Evolutionary conservation across 2,888 invertebrate genomes (phyloP).

Genomic region (Eueremaeus valkanovi): DNA sequence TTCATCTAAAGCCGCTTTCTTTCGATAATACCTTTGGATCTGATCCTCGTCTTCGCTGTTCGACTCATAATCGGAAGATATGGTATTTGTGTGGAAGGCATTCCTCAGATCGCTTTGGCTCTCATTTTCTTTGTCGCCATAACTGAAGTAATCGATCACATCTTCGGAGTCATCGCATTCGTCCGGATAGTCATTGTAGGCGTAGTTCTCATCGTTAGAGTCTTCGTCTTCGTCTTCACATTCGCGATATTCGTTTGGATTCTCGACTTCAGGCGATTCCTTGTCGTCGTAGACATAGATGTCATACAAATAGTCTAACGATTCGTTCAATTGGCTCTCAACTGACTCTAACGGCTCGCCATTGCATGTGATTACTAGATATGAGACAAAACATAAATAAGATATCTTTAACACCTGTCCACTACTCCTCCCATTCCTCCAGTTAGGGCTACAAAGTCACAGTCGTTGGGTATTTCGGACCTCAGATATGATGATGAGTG

Average conservation of each 20-base stretch:
- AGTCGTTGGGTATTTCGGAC: too few species aligned
- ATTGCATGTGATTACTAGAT: constrained; percentile 11
- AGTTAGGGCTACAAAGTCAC: too few species aligned
- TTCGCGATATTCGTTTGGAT: not conserved
- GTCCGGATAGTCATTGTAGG: constrained; percentile 41
- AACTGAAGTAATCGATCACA: constrained; percentile 17
- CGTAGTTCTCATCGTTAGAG: constrained; percentile 39
- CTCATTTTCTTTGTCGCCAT: not conserved
- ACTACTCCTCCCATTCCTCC: too few species aligned
- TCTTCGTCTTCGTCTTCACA: not conserved
- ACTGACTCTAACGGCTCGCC: not conserved
- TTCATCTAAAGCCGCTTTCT: not conserved
- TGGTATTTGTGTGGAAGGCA: not conserved
- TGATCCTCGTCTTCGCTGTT: not conserved
- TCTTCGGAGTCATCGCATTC: constrained; percentile 36
- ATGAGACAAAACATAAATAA: not conserved
- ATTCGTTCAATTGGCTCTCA: not conserved
- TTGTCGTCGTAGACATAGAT: not conserved
- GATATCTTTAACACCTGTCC: too few species aligned
- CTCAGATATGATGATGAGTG: too few species aligned
- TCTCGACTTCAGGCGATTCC: not conserved
- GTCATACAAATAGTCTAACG: not conserved
- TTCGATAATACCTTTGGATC: not conserved
- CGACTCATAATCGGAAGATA: not conserved
- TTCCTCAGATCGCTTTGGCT: not conserved